Evolutionary conservation across 37 sponge, comb jelly and placozoan species (phyloP), one percentile per base, ranked within the genome.

Genomic region (Cladorhizidae sp.): DNA sequence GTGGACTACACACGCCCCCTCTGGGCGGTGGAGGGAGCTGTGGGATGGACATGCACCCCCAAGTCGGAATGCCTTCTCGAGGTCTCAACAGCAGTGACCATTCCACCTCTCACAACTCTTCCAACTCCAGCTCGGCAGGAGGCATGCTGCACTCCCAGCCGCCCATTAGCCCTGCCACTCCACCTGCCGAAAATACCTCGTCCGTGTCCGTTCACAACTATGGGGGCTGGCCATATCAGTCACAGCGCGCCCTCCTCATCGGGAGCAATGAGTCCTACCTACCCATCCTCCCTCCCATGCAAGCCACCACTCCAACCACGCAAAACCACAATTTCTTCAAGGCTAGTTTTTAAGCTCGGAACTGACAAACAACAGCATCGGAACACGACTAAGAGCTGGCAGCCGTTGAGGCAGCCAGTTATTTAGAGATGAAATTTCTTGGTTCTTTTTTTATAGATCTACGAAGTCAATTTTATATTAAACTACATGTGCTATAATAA

Each of bases 311-410:
- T 32, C 70, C 87, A 8, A 71, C 82, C 26, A 49, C 78, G 1
- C 88, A 88, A 62, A 56, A 67, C 35, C 83, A 88, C n/a, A 26
- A 73, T 26, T 82, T 78, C 79, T 88, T 83, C 62, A 80, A 78
- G 70, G 71, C 71, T 43, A 41, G 21, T 71, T 71, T 71, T 43
- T 71, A 71, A 65, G 49, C 49, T 45, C 49, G 5, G 49, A n/a
- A 45, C 49, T 45, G 9, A 9, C 49, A 45, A 45, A 45, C 49
- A 45, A 45, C n/a, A n/a, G n/a, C n/a, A n/a, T n/a, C n/a, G n/a
- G n/a, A n/a, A n/a, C n/a, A n/a, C n/a, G n/a, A n/a, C n/a, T n/a
- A n/a, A n/a, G n/a, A n/a, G n/a, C n/a, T n/a, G n/a, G n/a, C n/a
- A n/a, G n/a, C n/a, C n/a, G n/a, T n/a, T n/a, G n/a, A n/a, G n/a